These are phyloP conservation scores for Nyctibius bracteatus DNA, from an alignment of 2,113 vertebrate genomes.

Conservation along the genomic window DNA sequence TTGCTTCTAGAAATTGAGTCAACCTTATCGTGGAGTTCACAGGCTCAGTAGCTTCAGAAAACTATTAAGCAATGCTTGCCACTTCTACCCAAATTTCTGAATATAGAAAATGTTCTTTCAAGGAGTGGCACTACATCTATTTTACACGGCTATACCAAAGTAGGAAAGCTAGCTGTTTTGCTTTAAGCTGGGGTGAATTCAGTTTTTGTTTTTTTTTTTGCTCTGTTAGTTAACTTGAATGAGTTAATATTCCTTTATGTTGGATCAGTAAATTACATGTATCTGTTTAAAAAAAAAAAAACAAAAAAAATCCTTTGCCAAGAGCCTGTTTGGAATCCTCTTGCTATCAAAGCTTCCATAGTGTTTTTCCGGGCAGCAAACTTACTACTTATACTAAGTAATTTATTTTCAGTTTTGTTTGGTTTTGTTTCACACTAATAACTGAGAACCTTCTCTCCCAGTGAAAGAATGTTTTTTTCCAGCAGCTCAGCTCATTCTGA, in stretches of 20 bases:
- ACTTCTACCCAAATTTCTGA: neutral
- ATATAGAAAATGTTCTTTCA: neutral
- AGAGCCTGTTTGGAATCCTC: neutral
- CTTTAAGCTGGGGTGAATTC: neutral
- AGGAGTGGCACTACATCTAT: neutral
- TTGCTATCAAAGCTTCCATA: neutral
- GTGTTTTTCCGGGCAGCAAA: neutral
- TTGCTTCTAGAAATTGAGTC: neutral
- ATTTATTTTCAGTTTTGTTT: neutral
- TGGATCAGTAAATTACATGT: neutral
- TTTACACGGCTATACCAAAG: neutral
- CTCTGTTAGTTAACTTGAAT: neutral
- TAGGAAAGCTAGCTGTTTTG: neutral
- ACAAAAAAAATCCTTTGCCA: neutral
- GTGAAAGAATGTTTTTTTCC: neutral
- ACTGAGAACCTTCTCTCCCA: neutral
- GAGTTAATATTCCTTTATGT: neutral
- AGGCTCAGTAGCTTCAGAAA: neutral
- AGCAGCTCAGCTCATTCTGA: neutral
- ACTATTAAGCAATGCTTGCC: neutral
- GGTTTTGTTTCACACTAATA: neutral
- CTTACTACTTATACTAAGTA: neutral
- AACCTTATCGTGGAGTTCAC: neutral
- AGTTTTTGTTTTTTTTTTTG: neutral
- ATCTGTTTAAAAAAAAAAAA: neutral